phyloP scores from a whole-genome alignment of 2,113 vertebrate genomes.

The Ibidorhyncha struthersii region DNA sequence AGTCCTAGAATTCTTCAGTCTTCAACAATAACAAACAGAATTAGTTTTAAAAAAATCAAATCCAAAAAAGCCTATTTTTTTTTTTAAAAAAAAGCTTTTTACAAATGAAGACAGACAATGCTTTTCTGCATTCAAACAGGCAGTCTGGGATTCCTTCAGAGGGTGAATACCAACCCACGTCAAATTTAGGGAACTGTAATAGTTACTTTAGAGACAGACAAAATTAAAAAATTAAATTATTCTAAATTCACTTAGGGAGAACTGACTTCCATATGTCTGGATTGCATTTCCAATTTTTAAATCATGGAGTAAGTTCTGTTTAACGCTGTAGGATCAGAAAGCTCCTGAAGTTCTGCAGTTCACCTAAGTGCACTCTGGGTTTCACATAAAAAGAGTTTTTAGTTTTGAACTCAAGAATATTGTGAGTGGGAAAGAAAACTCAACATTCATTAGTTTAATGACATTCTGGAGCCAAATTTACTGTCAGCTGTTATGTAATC shows the following conservation, averaged over 20 bases:
- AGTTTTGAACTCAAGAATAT: slow-evolving; percentile 28
- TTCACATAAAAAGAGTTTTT: not conserved
- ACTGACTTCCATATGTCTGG: not conserved
- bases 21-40: not conserved
- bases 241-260: not conserved
- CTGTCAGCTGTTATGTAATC: slow-evolving; percentile 65
- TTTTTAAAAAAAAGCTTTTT: not conserved
- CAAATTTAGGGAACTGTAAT: not conserved
- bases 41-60: not conserved
- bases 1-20: not conserved
- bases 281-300: not conserved
- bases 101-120: not conserved
- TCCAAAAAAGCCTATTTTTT: not conserved
- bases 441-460: slow-evolving; percentile 55
- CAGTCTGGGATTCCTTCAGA: not conserved
- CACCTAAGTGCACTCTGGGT: not conserved
- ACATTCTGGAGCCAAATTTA: slow-evolving; percentile 63
- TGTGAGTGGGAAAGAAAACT: slow-evolving; percentile 32
- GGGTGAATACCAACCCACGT: not conserved
- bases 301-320: not conserved
- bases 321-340: not conserved
- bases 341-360: not conserved
- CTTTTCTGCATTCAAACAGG: not conserved
- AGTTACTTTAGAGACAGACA: not conserved
- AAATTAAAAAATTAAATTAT: not conserved